Evolutionary conservation across 2,797 vertebrate species (phyloP), one percentile per base, ranked within the genome.

Genomic region (Enteromius fasciolatus): DNA sequence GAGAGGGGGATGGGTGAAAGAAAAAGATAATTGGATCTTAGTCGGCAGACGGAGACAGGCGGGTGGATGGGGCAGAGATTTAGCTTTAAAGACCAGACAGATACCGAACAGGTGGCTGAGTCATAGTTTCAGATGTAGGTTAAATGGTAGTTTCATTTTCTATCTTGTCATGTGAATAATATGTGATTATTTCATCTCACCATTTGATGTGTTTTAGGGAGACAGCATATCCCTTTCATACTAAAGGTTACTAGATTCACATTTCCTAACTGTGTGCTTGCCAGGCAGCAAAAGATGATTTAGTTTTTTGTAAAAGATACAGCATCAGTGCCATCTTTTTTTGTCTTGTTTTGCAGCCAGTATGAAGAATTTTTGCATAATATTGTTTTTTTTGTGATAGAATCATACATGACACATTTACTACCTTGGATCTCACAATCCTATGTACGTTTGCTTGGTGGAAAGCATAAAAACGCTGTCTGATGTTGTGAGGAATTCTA

Each of bases 1-100:
- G 78, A 70, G 50, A 39, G 77, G 78, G 72, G 78, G 83, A 76
- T 79, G 83, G 85, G 78, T 72, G 83, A 83, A 85, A 76, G 70
- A 66, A 59, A 83, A 83, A 83, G 80, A 88, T 89, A 89, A 89
- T 89, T 87, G 83, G 84, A 88, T 90, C 83, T 89, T 85, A 78
- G 81, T 85, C 81, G 66, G 79, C 80, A 87, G 86, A 83, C 67
- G 7, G 85, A 84, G 84, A 78, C 78, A 46, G 81, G 68, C 72
- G 72, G 81, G 74, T 86, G 64, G 76, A 84, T 86, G 82, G 70
- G 76, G 57, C 72, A 63, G 63, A 82, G 63, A 63, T 67, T 67
- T 36, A 70, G 74, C 52, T 82, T 44, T 54, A 8, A 63, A 82
- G 81, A 77, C 64, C 52, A 82, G 81, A 82, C 81, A 10, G 52